Evolutionary conservation across 30 jellyfish, hydroid and myxozoan species (phyloP), one percentile per base, ranked within the genome.

Genomic region (Catostylus mosaicus): DNA sequence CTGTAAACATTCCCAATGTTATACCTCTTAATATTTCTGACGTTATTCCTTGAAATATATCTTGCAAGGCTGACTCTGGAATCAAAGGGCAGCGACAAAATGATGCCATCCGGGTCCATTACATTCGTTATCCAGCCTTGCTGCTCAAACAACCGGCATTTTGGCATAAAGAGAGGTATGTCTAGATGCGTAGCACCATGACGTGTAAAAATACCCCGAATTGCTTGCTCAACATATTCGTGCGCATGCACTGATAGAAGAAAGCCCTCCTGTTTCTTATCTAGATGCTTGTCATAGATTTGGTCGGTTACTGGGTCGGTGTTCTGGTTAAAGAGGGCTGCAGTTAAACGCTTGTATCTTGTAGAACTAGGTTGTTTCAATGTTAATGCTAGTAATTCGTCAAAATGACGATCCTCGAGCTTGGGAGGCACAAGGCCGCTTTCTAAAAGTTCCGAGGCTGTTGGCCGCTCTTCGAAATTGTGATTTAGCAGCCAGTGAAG

Each of bases 61-160:
- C 98, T 88, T 19, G 98, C 96, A 74, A 92, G 88, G 51, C 90
- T 70, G 32, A 83, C 91, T n/a, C 98, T 73, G 18, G 98, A 92
- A 57, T 92, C 98, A 74, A 67, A 87, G 46, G 98, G 98, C 65
- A 92, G 82, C 7, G 96, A 79, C 36, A 92, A 64, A n/a, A 87
- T 86, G 27, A 86, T 50, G 16, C 98, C 98, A 59, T 91, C 90
- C 10, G 68, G 96, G 62, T 92, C 96, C 95, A 92, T 85, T 19
- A 92, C 77, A 31, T 87, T 81, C 10, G 96, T 96, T 32, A 75
- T 70, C 62, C 77, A 72, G 31, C 79, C 86, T 32, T 77, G 68
- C 77, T 85, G 76, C 27, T 80, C 95, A 52, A 80, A 86, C 9
- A 69, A 19, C 27, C 84, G 88, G 54, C 90, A 46, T 76, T 92